phyloP scores from a whole-genome alignment of 1,140 invertebrate genomes.

The Calycopis cecrops region DNA sequence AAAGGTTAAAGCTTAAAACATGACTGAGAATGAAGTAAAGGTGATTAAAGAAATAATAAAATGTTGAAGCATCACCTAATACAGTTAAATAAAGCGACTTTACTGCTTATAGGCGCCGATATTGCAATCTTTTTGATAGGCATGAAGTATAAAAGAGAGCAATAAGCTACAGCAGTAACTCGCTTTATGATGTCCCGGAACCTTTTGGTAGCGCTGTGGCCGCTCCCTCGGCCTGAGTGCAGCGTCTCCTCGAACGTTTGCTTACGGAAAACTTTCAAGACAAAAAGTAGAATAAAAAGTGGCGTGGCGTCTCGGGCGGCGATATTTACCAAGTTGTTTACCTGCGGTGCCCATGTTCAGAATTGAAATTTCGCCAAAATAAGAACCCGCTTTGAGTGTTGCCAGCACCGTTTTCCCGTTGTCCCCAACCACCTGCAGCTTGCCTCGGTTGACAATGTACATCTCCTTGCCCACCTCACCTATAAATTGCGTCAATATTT shows the following conservation, averaged over 20 bases:
- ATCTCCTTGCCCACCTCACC: slow-evolving; percentile 99
- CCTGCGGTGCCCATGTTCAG: slow-evolving; percentile 99
- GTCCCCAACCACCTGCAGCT: slow-evolving; percentile 96
- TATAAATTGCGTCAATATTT: slow-evolving; percentile 64
- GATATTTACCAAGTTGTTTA: slow-evolving; percentile 96
- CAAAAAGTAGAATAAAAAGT: slow-evolving; percentile 57
- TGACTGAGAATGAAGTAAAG: background rate
- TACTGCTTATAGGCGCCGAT: slow-evolving; percentile 32
- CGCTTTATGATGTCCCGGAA: slow-evolving; percentile 63
- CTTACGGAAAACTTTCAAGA: slow-evolving; percentile 62
- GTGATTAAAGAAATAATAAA: slow-evolving; percentile 26
- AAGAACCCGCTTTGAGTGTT: slow-evolving; percentile 96
- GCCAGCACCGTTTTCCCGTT: slow-evolving; percentile 98
- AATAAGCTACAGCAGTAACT: slow-evolving; percentile 38
- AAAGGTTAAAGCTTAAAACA: slow-evolving; percentile 3
- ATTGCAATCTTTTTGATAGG: slow-evolving; percentile 13
- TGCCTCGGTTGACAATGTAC: slow-evolving; percentile 98
- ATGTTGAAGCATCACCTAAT: slow-evolving; percentile 46
- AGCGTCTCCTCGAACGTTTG: slow-evolving; percentile 72
- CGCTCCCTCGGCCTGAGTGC: slow-evolving; percentile 72
- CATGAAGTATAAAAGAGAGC: slow-evolving; percentile 4
- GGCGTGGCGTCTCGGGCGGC: slow-evolving; percentile 75
- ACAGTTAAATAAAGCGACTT: slow-evolving; percentile 29
- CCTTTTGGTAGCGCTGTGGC: slow-evolving; percentile 63
- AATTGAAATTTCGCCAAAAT: slow-evolving; percentile 99